Percentiles rank a stretch among this genome's conserved stretches.
Evolutionary conservation across 1,140 invertebrate species (phyloP).

Genomic region (Thaumetopoea pityocampa): DNA sequence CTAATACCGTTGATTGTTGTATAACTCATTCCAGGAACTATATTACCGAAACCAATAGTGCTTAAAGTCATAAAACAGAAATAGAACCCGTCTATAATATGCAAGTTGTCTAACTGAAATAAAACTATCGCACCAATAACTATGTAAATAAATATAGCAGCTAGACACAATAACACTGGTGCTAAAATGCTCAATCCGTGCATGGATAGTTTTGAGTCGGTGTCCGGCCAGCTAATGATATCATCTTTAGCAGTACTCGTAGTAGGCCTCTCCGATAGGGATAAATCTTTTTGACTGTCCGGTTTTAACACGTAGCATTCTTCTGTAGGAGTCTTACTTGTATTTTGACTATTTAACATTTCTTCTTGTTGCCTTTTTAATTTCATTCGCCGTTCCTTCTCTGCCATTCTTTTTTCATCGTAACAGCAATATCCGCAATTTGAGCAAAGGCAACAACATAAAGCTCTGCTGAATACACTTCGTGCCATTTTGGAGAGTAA

Average conservation of each 20-base stretch:
- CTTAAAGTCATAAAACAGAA: conserved; percentile 96
- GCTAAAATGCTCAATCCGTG: conserved; percentile 86
- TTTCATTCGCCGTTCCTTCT: conserved; percentile 88
- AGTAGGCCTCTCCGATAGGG: conserved; percentile 57
- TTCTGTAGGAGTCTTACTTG: conserved; percentile 75
- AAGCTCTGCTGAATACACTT: conserved; percentile 88
- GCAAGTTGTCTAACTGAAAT: conserved; percentile 89
- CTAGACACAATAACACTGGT: conserved; percentile 86
- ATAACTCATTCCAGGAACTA: conserved; percentile 85
- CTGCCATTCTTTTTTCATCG: conserved; percentile 89
- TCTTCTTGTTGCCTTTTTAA: conserved; percentile 87
- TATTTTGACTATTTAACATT: conserved; percentile 80
- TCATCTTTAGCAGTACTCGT: conserved; percentile 67
- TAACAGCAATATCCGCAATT: conserved; percentile 92
- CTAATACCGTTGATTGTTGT: conserved; percentile 75
- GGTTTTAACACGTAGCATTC: conserved; percentile 83
- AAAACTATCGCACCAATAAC: conserved; percentile 91
- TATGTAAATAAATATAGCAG: conserved; percentile 90
- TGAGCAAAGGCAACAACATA: conserved; percentile 89
- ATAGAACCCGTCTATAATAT: conserved; percentile 92
- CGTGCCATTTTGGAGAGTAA: conserved; percentile 90
- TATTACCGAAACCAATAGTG: conserved; percentile 94
- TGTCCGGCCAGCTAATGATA: conserved; percentile 74
- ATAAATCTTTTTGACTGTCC: conserved; percentile 65
- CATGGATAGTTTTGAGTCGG: conserved; percentile 85